Base-by-base conservation (phyloP, 2,888 invertebrate species). In the Allacma fusca region DNA sequence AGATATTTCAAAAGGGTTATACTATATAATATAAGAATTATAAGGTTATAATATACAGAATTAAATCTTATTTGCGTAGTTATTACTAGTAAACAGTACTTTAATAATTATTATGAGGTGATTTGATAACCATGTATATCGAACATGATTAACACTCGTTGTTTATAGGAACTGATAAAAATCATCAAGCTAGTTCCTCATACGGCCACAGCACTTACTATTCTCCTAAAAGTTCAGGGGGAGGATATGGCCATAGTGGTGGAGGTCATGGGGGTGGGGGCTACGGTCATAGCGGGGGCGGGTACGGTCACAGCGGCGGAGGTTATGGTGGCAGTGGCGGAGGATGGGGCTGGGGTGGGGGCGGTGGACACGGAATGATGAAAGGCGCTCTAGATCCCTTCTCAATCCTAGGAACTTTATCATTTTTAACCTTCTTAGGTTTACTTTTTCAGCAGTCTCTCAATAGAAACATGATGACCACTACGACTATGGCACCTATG, bases 321-420 rank as follows among this genome's bases (percentile, higher is more conserved):
- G 28, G 72, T 24, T 74, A 77, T 0, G 77, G 71, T 9, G 74
- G 70, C 21, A 2, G 62, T 64, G 73, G 75, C 19, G 34, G 75
- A 13, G 77, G 75, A 28, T 19, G 67, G 59, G 69, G 69, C 24
- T 62, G 73, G n/a, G 79, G 79, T 34, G 21, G 69, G 59, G 81
- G 81, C 1, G 78, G 78, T 16, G 79, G 80, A 28, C 67, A 64
- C 19, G 75, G 76, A 19, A 59, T n/a, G 28, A 77, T 76, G 69
- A 28, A 28, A 16, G 75, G 81, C 7, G 74, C 78, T 21, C 65
- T 81, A 16, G 84, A 84, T 64, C 84, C 84, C 5, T 84, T 84
- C 44, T 81, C 83, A 12, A 83, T 84, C 75, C 76, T 84, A 4
- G 84, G 83, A n/a, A 80, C 81, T 0, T 69, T 84, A n/a, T 82